Evolutionary conservation across 2,888 invertebrate genomes (phyloP), one percentile per base, ranked within the genome.

Genomic region (Chymomyza fuscimana): DNA sequence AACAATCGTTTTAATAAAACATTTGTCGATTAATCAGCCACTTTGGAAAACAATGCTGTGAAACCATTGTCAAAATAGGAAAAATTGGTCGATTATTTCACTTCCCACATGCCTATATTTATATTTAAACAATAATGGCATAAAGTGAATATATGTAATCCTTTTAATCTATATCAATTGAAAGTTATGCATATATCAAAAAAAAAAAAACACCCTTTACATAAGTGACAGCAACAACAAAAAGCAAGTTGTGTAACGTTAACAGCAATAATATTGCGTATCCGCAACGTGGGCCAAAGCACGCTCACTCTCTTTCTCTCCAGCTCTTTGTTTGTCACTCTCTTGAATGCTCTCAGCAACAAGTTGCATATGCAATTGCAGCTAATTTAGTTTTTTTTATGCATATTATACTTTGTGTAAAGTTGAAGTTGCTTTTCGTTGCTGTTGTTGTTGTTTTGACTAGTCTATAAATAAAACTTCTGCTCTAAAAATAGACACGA

Each of bases 401-500:
- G 61, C 32, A 70, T 68, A 70, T 76, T 82, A 76, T 72, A 73
- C 73, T 72, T 70, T 52, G 65, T 76, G 74, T 79, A 74, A 82
- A 86, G 77, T 82, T 79, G 73, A 74, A 80, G 80, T 76, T 64
- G 80, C 70, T 74, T 52, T 64, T 52, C 52, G 36, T 51, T 64
- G 52, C 58, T 32, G 32, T 64, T 64, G 60, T 22, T 60, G 32
- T 22, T 36, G 36, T n/a, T 36, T 9, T 40, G 36, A 52, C 60
- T 60, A 52, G 65, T 69, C 67, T 85, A 84, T 82, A 86, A 85
- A 85, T 85, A 85, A 84, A 84, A 67, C 74, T 72, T 71, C 70
- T 73, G 67, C 67, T 73, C 82, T 85, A 86, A 81, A 85, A 86
- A 85, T 85, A 85, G 87, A 84, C 72, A 71, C 80, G 81, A 81